These are phyloP conservation scores for Habropoda laboriosa DNA, from an alignment of 1,140 invertebrate species.

Conservation along the genomic window DNA sequence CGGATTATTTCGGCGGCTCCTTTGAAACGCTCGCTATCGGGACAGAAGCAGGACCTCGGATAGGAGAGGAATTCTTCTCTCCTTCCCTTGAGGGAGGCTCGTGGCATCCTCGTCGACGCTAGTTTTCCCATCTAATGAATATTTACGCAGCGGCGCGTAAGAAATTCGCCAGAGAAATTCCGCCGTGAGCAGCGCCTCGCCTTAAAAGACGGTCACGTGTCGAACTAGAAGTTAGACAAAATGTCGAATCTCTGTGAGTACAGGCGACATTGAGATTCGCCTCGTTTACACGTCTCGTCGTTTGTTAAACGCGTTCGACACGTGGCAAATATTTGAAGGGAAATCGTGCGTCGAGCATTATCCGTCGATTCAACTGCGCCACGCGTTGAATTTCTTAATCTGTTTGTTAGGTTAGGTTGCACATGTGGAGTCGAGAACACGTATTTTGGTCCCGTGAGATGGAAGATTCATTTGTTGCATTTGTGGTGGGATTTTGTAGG, in stretches of 20 bases:
- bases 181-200: background rate
- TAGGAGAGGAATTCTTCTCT: conserved; percentile 38
- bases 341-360: conserved; percentile 7
- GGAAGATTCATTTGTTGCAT: no score
- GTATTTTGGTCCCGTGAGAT: background rate
- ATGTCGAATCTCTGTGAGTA: background rate
- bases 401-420: no score
- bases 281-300: background rate
- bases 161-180: conserved; percentile 45
- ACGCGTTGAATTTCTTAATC: background rate
- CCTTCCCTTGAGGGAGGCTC: conserved; percentile 11
- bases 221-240: background rate
- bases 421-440: no score
- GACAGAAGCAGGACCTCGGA: conserved; percentile 19
- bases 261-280: background rate
- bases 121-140: conserved; percentile 62
- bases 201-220: background rate
- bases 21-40: conserved; percentile 45
- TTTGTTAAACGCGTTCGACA: background rate
- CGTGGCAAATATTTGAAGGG: conserved; percentile 24
- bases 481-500: no score
- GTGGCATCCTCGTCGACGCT: conserved; percentile 35
- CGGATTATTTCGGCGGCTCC: conserved; percentile 61
- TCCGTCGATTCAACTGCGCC: conserved; percentile 1
- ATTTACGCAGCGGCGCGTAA: conserved; percentile 58